Percentiles rank a stretch among this genome's conserved stretches.
phyloP scores from a whole-genome alignment of 1,140 invertebrate species.

The Drosophila baimaii region DNA sequence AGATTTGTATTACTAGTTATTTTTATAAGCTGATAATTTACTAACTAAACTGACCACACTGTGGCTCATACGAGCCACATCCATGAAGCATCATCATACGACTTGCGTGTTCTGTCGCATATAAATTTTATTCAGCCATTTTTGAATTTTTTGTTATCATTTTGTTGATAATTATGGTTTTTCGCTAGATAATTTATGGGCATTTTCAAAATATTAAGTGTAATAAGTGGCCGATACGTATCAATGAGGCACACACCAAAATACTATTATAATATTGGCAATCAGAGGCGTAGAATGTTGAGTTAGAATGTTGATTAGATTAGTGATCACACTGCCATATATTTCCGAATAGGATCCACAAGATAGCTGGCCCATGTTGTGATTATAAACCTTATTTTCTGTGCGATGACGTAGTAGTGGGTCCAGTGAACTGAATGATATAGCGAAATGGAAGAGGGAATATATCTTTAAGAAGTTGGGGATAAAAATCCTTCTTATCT shows the following conservation, averaged over 20 bases:
- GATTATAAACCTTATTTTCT: not conserved
- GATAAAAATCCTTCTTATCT: not conserved
- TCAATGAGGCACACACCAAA: slow-evolving; percentile 19
- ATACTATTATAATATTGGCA: slow-evolving; percentile 20
- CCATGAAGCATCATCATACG: slow-evolving; percentile 4
- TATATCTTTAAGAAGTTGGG: not conserved
- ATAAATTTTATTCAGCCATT: slow-evolving; percentile 21
- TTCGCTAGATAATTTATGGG: slow-evolving; percentile 5
- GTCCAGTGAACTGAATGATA: not conserved
- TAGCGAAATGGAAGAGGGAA: not conserved
- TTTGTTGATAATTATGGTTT: slow-evolving; percentile 6
- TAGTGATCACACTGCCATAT: slow-evolving; percentile 18
- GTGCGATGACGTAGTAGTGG: not conserved
- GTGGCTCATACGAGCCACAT: not conserved
- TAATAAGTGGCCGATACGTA: slow-evolving; percentile 29
- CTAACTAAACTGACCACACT: not conserved
- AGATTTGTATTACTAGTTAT: no score
- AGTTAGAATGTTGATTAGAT: slow-evolving; percentile 33
- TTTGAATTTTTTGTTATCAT: slow-evolving; percentile 12
- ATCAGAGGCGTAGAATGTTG: slow-evolving; percentile 4
- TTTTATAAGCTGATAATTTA: no score
- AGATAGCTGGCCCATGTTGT: not conserved
- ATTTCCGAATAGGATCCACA: slow-evolving; percentile 14
- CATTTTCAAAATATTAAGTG: slow-evolving; percentile 9
- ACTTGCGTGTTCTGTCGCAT: not conserved